Base-by-base conservation (phyloP, 2,888 invertebrate genomes). In the Erynnis tages region DNA sequence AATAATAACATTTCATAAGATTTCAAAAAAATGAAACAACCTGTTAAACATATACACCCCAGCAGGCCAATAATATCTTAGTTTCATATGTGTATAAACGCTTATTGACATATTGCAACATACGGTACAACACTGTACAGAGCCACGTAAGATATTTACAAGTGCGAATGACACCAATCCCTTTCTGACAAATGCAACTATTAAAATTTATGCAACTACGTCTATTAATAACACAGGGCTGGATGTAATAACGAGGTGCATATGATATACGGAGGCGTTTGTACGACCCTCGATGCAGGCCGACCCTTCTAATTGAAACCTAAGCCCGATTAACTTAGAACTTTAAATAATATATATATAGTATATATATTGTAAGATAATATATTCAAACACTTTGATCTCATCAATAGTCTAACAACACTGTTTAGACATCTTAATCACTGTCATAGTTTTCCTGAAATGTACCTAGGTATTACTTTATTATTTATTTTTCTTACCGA, bases 141-240 rank as follows among this genome's bases (percentile, higher is more conserved):
- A 47, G 29, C 25, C 8, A 16, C 48, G 23, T 54, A 60, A 61
- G 58, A 37, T 54, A 57, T 59, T 56, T 63, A 63, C 69, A 69
- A 73, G 69, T 68, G 67, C 67, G 64, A 66, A 60, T 73, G 76
- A 76, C 76, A 78, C 77, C 71, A 77, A 80, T 78, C 63, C 66
- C 54, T 68, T 66, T 62, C 69, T 65, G 68, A 73, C 74, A 72
- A 73, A 73, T 66, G 66, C 67, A 66, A 65, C 67, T 67, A 72
- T 71, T 73, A 69, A 69, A 68, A 73, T 77, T 70, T 73, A 80
- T 77, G 71, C 68, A 69, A 69, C 69, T 62, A 73, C 67, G 67
- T 71, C 76, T 80, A 79, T 73, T 73, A 76, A 79, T 79, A 79
- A 63, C 67, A 54, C 63, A 63, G 68, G 66, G 73, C 63, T 66